phyloP scores from a whole-genome alignment of 2,888 invertebrate species.

The Synanthedon formicaeformis region DNA sequence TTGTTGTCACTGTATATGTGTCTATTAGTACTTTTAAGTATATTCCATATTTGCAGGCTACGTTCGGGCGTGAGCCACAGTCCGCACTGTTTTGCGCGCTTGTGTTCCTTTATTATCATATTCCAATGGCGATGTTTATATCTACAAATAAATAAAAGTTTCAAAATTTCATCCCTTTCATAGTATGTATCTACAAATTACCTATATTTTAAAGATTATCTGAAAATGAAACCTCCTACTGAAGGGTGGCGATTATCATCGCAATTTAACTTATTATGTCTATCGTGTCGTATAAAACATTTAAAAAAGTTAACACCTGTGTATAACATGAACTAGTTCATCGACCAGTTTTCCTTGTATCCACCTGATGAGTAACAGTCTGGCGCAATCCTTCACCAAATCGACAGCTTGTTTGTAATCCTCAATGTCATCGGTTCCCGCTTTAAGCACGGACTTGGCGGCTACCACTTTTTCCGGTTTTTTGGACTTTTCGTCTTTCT shows the following conservation, averaged over 20 bases:
- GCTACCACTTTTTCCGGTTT: slow-evolving; percentile 17
- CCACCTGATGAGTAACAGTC: slow-evolving; percentile 42
- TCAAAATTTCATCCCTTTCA: too few relatives aligned
- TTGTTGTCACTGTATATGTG: slow-evolving; percentile 26
- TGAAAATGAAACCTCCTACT: too few relatives aligned
- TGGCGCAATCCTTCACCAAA: slow-evolving; percentile 39
- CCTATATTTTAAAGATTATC: too few relatives aligned
- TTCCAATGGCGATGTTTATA: slow-evolving; percentile 49
- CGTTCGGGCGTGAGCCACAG: slow-evolving; percentile 40
- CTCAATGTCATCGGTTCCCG: slow-evolving; percentile 18
- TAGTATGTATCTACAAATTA: too few relatives aligned
- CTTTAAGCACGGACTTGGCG: slow-evolving; percentile 16
- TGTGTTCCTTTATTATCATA: slow-evolving; percentile 44
- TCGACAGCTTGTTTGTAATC: slow-evolving; percentile 39
- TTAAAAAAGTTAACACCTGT: slow-evolving; percentile 21
- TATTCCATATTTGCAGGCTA: slow-evolving; percentile 48
- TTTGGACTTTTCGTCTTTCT: slow-evolving; percentile 22
- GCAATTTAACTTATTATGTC: too few relatives aligned
- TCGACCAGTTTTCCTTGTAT: slow-evolving; percentile 40
- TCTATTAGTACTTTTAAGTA: slow-evolving; percentile 27
- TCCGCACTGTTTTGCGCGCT: slow-evolving; percentile 22
- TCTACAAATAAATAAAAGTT: slow-evolving; percentile 14
- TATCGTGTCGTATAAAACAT: neutral
- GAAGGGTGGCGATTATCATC: too few relatives aligned
- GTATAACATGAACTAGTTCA: slow-evolving; percentile 30